Evolutionary conservation across 1,140 invertebrate species (phyloP).

Genomic region (Papilio helenus): DNA sequence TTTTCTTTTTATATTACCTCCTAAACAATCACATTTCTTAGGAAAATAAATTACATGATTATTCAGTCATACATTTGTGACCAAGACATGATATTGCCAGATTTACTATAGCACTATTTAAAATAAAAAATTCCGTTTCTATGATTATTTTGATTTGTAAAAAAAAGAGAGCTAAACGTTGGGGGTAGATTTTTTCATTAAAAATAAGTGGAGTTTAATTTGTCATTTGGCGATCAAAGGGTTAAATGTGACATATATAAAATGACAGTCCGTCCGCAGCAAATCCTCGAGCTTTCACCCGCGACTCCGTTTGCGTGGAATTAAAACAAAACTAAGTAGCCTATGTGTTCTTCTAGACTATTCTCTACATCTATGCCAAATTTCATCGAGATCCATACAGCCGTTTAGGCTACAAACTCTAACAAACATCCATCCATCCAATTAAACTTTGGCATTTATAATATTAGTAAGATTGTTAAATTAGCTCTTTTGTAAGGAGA

Average conservation of each 20-base stretch:
- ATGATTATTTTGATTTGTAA: not conserved
- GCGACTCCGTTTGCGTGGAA: too few species aligned
- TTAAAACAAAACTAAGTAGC: too few species aligned
- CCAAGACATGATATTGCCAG: not conserved
- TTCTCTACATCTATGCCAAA: too few species aligned
- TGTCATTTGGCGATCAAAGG: too few species aligned
- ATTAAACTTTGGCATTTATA: too few species aligned
- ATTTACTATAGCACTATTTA: not conserved
- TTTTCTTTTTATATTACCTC: not conserved
- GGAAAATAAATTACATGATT: conserved; percentile 13
- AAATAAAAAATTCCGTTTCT: not conserved
- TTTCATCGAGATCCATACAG: too few species aligned
- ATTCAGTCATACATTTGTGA: not conserved
- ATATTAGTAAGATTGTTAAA: not conserved
- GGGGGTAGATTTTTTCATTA: not conserved
- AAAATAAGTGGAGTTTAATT: not conserved
- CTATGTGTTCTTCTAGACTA: too few species aligned
- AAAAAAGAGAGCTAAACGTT: conserved; percentile 8
- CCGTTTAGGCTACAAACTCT: too few species aligned
- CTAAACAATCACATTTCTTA: conserved; percentile 1
- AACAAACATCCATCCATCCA: too few species aligned
- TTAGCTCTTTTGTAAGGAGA: not conserved
- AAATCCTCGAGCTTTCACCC: too few species aligned
- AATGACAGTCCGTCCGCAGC: too few species aligned
- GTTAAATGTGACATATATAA: too few species aligned